A percentile compares a stretch with the other conserved stretches of the same genome.
Conservation (phyloP, 2,797 vertebrate species). For the Nasua narica region DNA sequence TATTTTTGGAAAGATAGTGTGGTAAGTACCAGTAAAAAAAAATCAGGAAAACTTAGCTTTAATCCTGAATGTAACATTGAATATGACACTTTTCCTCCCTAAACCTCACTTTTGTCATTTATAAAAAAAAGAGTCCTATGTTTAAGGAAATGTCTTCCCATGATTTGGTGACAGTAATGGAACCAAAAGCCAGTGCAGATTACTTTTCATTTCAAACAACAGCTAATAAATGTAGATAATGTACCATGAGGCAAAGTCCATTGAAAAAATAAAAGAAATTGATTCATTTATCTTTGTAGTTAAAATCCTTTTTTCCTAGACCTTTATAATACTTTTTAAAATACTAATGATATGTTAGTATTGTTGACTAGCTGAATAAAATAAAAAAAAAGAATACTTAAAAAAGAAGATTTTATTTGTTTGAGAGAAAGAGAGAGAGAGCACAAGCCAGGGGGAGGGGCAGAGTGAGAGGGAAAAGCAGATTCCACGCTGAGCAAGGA, state of each 20-base stretch:
- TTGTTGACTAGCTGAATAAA: neutral
- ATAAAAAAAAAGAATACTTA: neutral
- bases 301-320: constrained; percentile 7
- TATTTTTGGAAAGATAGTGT: neutral
- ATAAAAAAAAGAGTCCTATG: neutral
- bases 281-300: neutral
- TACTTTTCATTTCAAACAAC: constrained; percentile 26
- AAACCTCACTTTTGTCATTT: constrained; percentile 8
- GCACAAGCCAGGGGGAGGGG: neutral
- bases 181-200: neutral
- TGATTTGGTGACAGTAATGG: neutral
- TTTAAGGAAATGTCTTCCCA: neutral
- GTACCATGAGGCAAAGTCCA: neutral
- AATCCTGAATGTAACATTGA: neutral
- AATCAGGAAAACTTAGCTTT: neutral
- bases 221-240: neutral
- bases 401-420: neutral
- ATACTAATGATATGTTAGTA: neutral
- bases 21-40: neutral
- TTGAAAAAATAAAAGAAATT: neutral
- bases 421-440: neutral
- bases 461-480: neutral
- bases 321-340: neutral
- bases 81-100: neutral
- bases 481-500: neutral